Percentiles rank a stretch among this genome's conserved stretches.
Conservation (phyloP, 2,113 vertebrate genomes). For the Sinocyclocheilus maitianheensis region DNA sequence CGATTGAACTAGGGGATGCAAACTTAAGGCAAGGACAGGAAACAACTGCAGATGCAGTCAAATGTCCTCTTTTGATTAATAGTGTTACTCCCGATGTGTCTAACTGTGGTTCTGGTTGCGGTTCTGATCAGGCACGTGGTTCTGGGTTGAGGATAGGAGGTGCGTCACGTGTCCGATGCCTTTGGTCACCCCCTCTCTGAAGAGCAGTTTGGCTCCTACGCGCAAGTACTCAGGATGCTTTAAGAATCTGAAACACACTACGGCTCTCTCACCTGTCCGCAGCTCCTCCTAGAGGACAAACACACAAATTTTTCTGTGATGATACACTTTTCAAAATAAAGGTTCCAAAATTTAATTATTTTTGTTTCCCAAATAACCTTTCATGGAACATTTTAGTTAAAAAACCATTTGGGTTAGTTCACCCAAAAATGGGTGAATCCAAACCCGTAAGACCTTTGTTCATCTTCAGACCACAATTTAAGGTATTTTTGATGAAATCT, state of each 20-base stretch:
- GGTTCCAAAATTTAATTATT: background rate
- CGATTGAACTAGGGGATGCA: background rate
- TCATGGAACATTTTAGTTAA: background rate
- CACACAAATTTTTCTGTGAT: background rate
- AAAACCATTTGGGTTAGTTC: no score
- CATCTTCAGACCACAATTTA: no score
- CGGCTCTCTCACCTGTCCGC: slow-evolving; percentile 90
- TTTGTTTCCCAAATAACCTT: background rate
- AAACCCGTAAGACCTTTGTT: no score
- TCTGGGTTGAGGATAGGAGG: slow-evolving; percentile 82
- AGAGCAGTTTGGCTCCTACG: slow-evolving; percentile 91
- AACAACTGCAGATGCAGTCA: background rate
- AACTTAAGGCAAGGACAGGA: slow-evolving; percentile 28
- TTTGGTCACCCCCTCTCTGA: slow-evolving; percentile 95
- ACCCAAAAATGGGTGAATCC: no score
- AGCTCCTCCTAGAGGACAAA: slow-evolving; percentile 84
- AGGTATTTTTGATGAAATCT: no score
- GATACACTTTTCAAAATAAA: background rate
- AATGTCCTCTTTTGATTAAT: background rate
- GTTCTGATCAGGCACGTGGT: slow-evolving; percentile 52
- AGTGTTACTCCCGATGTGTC: slow-evolving; percentile 20
- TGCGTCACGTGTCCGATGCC: slow-evolving; percentile 93
- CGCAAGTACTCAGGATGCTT: slow-evolving; percentile 96
- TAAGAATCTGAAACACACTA: slow-evolving; percentile 92
- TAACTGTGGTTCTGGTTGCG: slow-evolving; percentile 66